These are phyloP conservation scores for Chascanopsetta lugubris DNA, from an alignment of 2,113 vertebrate species.

Conservation along the genomic window DNA sequence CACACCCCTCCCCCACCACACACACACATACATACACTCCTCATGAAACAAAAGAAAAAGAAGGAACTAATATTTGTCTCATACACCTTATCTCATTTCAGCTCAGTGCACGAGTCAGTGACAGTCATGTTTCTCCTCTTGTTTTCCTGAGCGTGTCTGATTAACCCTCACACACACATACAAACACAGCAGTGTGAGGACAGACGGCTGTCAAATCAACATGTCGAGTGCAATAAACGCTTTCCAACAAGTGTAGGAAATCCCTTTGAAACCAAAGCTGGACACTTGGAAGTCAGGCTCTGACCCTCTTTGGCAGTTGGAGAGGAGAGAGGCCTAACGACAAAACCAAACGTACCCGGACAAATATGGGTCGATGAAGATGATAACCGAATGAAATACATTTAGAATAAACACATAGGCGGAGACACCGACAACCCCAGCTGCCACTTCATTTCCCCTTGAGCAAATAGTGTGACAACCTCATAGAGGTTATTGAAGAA, in stretches of 20 bases:
- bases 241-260: not conserved
- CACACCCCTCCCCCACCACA: not conserved
- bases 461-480: not conserved
- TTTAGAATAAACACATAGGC: not conserved
- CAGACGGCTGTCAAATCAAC: not conserved
- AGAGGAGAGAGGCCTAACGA: too few relatives aligned
- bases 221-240: constrained; percentile 3
- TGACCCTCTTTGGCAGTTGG: not conserved
- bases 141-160: not conserved
- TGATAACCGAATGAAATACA: not conserved
- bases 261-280: not conserved
- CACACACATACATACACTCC: not conserved
- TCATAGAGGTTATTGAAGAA: constrained; percentile 6
- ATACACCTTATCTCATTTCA: too few relatives aligned
- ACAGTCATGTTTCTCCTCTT: not conserved
- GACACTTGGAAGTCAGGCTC: not conserved
- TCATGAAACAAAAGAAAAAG: not conserved
- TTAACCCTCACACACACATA: not conserved
- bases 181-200: not conserved
- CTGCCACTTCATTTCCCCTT: not conserved
- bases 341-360: too few relatives aligned
- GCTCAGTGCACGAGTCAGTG: not conserved
- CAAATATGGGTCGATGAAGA: too few relatives aligned
- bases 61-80: not conserved
- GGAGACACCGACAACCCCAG: not conserved